Conservation (phyloP, 2,113 vertebrate genomes). For the Dipodomys merriami region DNA sequence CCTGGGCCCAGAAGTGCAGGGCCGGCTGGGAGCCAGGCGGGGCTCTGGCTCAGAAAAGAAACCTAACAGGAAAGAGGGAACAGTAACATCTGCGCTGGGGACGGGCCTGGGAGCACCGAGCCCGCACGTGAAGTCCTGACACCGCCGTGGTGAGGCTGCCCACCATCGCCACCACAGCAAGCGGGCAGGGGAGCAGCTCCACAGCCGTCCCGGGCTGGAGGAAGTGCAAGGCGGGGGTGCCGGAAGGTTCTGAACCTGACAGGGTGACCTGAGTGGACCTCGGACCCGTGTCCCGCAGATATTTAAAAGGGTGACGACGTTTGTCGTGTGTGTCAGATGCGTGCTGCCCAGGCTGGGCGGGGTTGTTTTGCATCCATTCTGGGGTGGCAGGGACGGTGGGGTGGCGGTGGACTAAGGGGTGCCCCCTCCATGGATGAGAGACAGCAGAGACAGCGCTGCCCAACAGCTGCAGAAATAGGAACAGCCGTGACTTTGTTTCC, state of each 20-base stretch:
- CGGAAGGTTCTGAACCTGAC: neutral
- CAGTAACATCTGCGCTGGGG: too few species aligned
- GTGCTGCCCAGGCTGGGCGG: fast-evolving
- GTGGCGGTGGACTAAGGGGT: fast-evolving
- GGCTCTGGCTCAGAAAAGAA: neutral
- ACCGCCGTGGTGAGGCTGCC: too few species aligned
- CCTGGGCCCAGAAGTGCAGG: too few species aligned
- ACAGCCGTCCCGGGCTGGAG: fast-evolving
- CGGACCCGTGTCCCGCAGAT: too few species aligned
- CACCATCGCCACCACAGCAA: too few species aligned
- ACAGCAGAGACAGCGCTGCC: neutral
- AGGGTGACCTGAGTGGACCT: too few species aligned
- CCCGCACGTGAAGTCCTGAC: too few species aligned
- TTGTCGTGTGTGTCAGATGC: too few species aligned
- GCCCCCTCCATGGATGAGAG: fast-evolving
- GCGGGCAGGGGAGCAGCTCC: fast-evolving
- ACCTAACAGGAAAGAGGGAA: neutral
- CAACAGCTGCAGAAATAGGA: fast-evolving
- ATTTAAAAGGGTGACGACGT: neutral
- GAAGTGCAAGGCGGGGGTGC: fast-evolving
- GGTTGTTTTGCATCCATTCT: fast-evolving
- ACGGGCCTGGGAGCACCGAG: too few species aligned
- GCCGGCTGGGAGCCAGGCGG: neutral
- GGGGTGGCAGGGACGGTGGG: fast-evolving
- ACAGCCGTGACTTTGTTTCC: fast-evolving